These are phyloP conservation scores for Apodemia hepburni DNA, from an alignment of 2,888 invertebrate species.

Conservation along the genomic window DNA sequence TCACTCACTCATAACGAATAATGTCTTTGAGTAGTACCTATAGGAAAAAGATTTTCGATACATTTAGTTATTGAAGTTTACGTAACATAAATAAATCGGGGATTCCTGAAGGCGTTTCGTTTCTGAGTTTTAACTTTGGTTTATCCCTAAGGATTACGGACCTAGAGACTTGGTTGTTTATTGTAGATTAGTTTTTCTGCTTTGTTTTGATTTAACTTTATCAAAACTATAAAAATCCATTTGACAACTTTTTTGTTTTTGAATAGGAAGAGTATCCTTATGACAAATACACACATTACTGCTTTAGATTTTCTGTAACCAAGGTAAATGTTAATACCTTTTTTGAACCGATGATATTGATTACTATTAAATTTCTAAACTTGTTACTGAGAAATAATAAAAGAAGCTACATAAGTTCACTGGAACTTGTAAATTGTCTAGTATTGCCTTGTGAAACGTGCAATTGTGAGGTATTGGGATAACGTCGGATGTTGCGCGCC, in stretches of 20 bases:
- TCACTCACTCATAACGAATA: no score
- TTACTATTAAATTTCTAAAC: no score
- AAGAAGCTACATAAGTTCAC: no score
- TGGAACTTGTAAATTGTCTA: no score
- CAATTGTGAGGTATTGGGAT: constrained; percentile 37
- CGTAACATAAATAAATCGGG: not conserved
- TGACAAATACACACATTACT: no score
- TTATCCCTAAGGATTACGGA: constrained; percentile 9
- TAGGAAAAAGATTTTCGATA: not conserved
- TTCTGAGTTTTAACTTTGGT: constrained; percentile 8
- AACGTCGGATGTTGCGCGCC: constrained; percentile 58
- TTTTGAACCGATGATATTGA: no score
- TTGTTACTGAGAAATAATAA: no score
- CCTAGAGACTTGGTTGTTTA: constrained; percentile 4
- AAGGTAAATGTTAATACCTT: no score
- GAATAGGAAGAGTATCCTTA: no score
- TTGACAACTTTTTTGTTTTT: not conserved
- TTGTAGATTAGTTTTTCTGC: not conserved
- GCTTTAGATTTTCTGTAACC: no score
- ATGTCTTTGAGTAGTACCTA: not conserved
- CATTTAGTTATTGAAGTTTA: constrained; percentile 2
- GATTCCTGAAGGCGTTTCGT: constrained; percentile 12
- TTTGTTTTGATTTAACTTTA: constrained; percentile 3
- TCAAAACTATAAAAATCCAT: not conserved
- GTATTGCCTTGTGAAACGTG: constrained; percentile 19